Percentiles rank a stretch among this genome's conserved stretches.
phyloP scores from a whole-genome alignment of 2,797 vertebrate genomes.

The Gallinago solitaria region DNA sequence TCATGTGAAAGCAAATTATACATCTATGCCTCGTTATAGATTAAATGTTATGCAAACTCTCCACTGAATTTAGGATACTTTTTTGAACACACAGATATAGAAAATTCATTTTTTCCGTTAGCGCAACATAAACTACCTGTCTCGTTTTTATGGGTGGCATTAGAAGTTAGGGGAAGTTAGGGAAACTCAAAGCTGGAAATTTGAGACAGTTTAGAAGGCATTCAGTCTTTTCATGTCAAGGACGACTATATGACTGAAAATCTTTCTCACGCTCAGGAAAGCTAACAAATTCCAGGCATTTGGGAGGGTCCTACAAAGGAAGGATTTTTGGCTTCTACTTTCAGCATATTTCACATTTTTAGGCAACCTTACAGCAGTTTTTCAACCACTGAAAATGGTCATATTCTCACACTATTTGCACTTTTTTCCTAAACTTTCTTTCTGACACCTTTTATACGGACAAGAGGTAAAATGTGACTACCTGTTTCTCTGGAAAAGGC shows the following conservation, averaged over 20 bases:
- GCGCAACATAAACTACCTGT: not conserved
- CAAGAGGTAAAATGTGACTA: not conserved
- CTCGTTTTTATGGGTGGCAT: not conserved
- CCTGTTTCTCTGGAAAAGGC: not conserved
- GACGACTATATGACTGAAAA: not conserved
- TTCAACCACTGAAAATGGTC: not conserved
- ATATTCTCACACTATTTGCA: not conserved
- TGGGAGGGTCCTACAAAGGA: constrained; percentile 27
- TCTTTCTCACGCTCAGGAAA: not conserved
- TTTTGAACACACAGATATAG: not conserved
- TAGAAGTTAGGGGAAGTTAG: not conserved
- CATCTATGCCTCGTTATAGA: not conserved
- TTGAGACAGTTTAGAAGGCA: not conserved
- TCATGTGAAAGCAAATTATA: not conserved
- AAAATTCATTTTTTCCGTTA: not conserved
- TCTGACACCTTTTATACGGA: not conserved
- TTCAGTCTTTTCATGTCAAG: not conserved
- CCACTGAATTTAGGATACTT: not conserved
- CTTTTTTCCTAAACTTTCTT: not conserved
- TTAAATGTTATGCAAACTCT: not conserved
- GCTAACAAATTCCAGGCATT: constrained; percentile 37
- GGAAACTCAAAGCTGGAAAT: not conserved
- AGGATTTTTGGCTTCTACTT: constrained; percentile 38
- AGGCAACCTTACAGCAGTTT: constrained; percentile 16
- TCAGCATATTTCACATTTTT: constrained; percentile 65